A percentile compares a stretch with the other conserved stretches of the same genome.
These are phyloP conservation scores for Nibea albiflora DNA, from an alignment of 2,113 vertebrate genomes.

Conservation along the genomic window DNA sequence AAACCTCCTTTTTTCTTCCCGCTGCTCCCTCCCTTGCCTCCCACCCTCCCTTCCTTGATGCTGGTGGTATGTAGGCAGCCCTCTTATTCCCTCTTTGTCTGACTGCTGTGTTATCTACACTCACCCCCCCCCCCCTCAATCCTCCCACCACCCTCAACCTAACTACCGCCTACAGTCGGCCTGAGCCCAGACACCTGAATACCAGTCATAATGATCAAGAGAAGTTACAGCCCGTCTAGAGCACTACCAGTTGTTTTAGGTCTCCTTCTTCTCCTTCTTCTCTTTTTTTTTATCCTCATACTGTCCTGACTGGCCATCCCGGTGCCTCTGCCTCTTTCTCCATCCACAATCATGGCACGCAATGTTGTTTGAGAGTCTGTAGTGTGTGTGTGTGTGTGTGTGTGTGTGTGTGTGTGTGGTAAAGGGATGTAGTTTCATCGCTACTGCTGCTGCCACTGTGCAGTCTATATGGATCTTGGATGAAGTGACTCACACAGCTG, in stretches of 20 bases:
- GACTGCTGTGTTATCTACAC: constrained; percentile 88
- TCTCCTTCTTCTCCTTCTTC: constrained; percentile 39
- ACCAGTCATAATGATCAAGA: constrained; percentile 96
- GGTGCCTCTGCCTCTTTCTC: constrained; percentile 42
- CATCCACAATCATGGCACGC: constrained; percentile 86
- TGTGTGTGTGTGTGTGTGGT: constrained; percentile 61
- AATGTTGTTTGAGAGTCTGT: constrained; percentile 77
- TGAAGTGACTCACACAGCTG: constrained; percentile 73
- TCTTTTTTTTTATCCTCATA: constrained; percentile 23
- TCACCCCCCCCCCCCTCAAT: constrained; percentile 67
- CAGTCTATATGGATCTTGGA: constrained; percentile 84
- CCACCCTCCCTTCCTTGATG: constrained; percentile 73
- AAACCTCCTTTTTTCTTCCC: constrained; percentile 78
- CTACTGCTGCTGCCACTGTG: constrained; percentile 76
- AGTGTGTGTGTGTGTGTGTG: constrained; percentile 60
- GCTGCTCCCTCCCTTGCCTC: constrained; percentile 57
- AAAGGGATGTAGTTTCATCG: constrained; percentile 47
- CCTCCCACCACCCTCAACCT: constrained; percentile 65
- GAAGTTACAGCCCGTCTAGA: constrained; percentile 92
- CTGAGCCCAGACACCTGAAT: constrained; percentile 94
- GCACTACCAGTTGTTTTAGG: constrained; percentile 83
- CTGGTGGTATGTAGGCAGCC: constrained; percentile 76
- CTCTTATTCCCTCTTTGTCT: constrained; percentile 91
- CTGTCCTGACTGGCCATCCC: constrained; percentile 38
- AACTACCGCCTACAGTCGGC: constrained; percentile 86